A percentile compares a stretch with the other conserved stretches of the same genome.
These are phyloP conservation scores for Nemotelus pantherinus DNA, from an alignment of 2,888 invertebrate species.

Conservation along the genomic window DNA sequence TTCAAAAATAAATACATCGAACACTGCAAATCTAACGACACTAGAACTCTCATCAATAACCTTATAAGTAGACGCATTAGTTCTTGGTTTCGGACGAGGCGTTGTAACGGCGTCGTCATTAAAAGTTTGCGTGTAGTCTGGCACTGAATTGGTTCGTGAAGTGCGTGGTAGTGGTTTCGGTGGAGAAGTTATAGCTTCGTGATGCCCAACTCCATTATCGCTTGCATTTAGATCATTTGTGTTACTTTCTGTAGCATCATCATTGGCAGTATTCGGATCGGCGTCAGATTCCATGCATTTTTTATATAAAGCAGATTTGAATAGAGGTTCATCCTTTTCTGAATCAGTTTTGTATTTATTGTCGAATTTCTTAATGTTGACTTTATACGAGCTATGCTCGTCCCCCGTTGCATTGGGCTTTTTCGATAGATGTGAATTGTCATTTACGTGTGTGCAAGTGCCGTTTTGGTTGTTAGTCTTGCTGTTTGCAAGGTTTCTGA, in stretches of 20 bases:
- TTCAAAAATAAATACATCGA: no score
- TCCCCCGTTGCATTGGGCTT: conserved; percentile 42
- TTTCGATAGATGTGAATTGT: conserved; percentile 29
- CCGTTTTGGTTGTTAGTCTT: conserved; percentile 51
- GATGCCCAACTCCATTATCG: conserved; percentile 42
- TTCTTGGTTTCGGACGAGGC: conserved; percentile 78
- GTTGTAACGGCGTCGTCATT: conserved; percentile 63
- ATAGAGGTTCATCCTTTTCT: conserved; percentile 53
- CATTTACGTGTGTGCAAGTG: conserved; percentile 18
- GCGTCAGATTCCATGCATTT: conserved; percentile 38
- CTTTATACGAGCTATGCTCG: conserved; percentile 60
- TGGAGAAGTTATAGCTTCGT: conserved; percentile 64
- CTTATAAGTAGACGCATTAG: conserved; percentile 78
- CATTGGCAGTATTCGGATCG: conserved; percentile 21
- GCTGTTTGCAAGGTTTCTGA: conserved; percentile 63
- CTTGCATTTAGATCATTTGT: conserved; percentile 54
- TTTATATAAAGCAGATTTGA: conserved; percentile 21
- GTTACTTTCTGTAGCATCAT: conserved; percentile 51
- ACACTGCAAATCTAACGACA: no score
- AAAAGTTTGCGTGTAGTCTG: conserved; percentile 68
- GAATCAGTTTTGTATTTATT: conserved; percentile 64
- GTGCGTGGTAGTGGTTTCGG: conserved; percentile 85
- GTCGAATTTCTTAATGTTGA: conserved; percentile 74
- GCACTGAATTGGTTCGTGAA: conserved; percentile 76
- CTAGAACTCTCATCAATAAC: conserved; percentile 62